Conservation (phyloP, 2,888 invertebrate genomes). For the Microplitis manilae region DNA sequence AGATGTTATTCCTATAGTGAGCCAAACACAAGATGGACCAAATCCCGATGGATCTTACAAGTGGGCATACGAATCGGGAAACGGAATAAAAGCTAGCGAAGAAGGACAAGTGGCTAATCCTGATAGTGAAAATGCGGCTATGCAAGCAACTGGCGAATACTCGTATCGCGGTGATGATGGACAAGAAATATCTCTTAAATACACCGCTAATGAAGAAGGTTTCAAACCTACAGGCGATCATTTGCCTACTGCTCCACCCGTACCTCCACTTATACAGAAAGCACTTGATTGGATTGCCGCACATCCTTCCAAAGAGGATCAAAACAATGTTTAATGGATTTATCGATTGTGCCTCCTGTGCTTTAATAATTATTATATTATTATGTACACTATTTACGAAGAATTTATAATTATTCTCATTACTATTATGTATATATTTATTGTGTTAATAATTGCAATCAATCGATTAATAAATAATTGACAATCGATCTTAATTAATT, state of each 20-base stretch:
- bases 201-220: slow-evolving; percentile 70
- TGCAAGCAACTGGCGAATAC: slow-evolving; percentile 66
- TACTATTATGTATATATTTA: slow-evolving; percentile 26
- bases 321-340: slow-evolving; percentile 43
- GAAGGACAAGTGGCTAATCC: slow-evolving; percentile 64
- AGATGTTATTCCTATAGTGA: slow-evolving; percentile 64
- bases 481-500: background rate
- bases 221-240: slow-evolving; percentile 70
- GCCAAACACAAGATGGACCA: slow-evolving; percentile 63
- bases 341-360: background rate
- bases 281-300: slow-evolving; percentile 65
- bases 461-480: slow-evolving; percentile 15
- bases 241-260: slow-evolving; percentile 68
- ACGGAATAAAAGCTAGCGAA: slow-evolving; percentile 71
- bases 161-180: slow-evolving; percentile 70
- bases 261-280: slow-evolving; percentile 67
- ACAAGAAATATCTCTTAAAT: slow-evolving; percentile 65
- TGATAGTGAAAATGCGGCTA: slow-evolving; percentile 63
- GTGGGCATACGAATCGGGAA: slow-evolving; percentile 71
- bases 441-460: slow-evolving; percentile 20
- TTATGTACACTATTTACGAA: background rate
- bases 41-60: slow-evolving; percentile 68
- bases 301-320: slow-evolving; percentile 57
- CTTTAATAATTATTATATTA: background rate
- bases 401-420: background rate